Base-by-base conservation (phyloP, 2,797 vertebrate species). In the Adrianichthys oophorus region DNA sequence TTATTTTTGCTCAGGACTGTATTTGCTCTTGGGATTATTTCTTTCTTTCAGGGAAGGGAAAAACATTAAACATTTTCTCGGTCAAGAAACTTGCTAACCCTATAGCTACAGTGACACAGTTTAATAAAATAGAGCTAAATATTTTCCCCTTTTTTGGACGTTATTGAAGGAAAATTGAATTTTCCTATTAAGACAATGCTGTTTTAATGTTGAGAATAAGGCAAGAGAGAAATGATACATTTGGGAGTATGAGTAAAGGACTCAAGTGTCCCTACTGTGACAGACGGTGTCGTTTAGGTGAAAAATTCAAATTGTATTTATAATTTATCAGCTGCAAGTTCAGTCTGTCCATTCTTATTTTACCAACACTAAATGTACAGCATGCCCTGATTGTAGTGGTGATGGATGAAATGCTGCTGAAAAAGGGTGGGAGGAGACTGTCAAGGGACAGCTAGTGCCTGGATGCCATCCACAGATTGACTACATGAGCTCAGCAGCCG, bases 341-440 rank as follows among this genome's bases (percentile, higher is more conserved):
- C 49, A 54, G 47, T n/a, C 60, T 67, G 24, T 72, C 52, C 48
- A 21, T 46, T 43, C 3, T 48, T 67, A 40, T 62, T 63, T 59
- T 46, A 53, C 61, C 57, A 59, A 52, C 77, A 63, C 56, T 37
- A 37, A 37, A 37, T 37, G 32, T 37, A 68, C 62, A 51, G 60
- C 46, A 61, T 70, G 56, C 60, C 62, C 74, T 70, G 62, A 86
- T 82, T 84, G 72, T 74, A 75, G 78, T 66, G 41, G 64, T 87
- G 82, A 87, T 83, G 64, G 79, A 85, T 74, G 79, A 76, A 56
- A 78, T 79, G 52, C 79, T 77, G 81, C 75, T 76, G 59, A 71
- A 55, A 72, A 49, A 54, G 55, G 57, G 70, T 74, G 69, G 80
- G 75, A 63, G 65, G 68, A 44, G 78, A 59, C 48, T 77, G 75